phyloP scores from a whole-genome alignment of 2,113 vertebrate species.

The Amphilophus citrinellus region DNA sequence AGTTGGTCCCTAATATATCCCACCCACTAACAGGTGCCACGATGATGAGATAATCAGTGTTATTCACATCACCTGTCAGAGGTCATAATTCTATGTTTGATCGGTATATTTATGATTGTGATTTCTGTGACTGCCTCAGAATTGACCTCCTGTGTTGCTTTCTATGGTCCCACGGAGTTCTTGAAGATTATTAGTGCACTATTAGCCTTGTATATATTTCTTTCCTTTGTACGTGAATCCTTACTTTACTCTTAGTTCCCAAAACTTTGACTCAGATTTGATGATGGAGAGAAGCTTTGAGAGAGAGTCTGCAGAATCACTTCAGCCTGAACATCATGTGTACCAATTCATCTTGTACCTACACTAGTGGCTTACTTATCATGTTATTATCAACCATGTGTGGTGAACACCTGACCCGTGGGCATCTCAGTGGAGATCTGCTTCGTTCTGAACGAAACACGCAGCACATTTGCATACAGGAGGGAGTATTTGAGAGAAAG shows the following conservation, averaged over 20 bases:
- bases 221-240: not conserved
- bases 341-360: not conserved
- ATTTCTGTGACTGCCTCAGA: too few relatives aligned
- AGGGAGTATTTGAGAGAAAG: not conserved
- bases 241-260: not conserved
- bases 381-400: not conserved
- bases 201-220: too few relatives aligned
- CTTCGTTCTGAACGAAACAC: not conserved
- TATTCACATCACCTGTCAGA: too few relatives aligned
- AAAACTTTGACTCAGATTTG: not conserved
- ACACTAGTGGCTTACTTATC: not conserved
- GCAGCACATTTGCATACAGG: not conserved
- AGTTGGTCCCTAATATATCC: too few relatives aligned
- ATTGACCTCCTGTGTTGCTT: too few relatives aligned
- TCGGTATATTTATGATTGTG: too few relatives aligned
- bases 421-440: not conserved
- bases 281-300: not conserved
- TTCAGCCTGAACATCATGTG: not conserved
- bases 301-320: conserved; percentile 4
- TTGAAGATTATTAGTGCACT: too few relatives aligned
- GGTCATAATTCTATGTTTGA: too few relatives aligned
- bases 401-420: not conserved
- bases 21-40: too few relatives aligned
- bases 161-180: too few relatives aligned
- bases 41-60: too few relatives aligned